A percentile compares a stretch with the other conserved stretches of the same genome.
phyloP scores from a whole-genome alignment of 2,113 vertebrate genomes.

The Meriones unguiculatus region DNA sequence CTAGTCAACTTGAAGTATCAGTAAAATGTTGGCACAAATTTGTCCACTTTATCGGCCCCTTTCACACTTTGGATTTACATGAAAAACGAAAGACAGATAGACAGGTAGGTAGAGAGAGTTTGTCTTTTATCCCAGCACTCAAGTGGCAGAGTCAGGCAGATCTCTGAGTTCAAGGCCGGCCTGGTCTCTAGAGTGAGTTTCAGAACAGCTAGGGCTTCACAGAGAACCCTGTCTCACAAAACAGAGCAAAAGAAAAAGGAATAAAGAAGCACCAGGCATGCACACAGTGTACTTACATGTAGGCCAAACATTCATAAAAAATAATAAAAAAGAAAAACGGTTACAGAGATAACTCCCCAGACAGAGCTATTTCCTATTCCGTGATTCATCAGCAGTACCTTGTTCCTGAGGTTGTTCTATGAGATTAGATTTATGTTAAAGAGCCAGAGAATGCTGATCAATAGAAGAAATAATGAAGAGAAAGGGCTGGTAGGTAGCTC shows the following conservation, averaged over 20 bases:
- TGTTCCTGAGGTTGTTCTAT: too few species aligned
- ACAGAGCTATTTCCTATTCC: too few species aligned
- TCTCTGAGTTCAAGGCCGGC: background rate
- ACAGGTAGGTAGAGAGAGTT: fast-evolving
- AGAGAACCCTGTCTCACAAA: background rate
- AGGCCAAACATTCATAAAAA: too few species aligned
- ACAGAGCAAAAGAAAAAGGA: background rate
- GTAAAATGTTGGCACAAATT: background rate
- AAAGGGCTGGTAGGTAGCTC: too few species aligned
- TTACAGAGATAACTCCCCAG: too few species aligned
- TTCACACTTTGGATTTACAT: background rate
- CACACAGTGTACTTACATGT: too few species aligned
- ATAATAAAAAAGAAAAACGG: too few species aligned
- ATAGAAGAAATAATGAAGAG: too few species aligned
- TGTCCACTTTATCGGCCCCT: background rate
- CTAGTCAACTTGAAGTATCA: background rate
- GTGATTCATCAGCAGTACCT: too few species aligned
- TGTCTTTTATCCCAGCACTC: background rate
- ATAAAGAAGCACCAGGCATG: too few species aligned
- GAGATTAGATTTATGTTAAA: too few species aligned
- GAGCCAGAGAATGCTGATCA: too few species aligned
- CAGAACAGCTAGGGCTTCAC: background rate
- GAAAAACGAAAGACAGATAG: background rate
- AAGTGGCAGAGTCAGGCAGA: background rate
- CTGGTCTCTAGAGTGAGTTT: background rate